A percentile compares a stretch with the other conserved stretches of the same genome.
phyloP scores from a whole-genome alignment of 2,888 invertebrate genomes.

The Argyresthia goedartella region DNA sequence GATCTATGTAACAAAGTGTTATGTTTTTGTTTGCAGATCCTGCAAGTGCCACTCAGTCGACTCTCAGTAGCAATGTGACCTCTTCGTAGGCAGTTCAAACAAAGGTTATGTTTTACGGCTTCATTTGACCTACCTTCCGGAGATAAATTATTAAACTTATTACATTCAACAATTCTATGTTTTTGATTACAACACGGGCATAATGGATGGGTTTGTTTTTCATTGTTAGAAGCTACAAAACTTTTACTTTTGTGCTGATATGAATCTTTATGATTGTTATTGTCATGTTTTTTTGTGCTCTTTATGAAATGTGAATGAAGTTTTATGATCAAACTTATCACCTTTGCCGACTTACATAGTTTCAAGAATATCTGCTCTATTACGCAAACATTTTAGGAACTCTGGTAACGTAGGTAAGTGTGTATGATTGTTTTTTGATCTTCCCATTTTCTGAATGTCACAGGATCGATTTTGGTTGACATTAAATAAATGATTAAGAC shows the following conservation, averaged over 20 bases:
- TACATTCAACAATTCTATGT: too few species aligned
- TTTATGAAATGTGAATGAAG: neutral
- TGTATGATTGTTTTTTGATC: neutral
- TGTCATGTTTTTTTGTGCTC: neutral
- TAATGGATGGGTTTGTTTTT: too few species aligned
- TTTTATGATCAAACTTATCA: neutral
- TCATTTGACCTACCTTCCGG: too few species aligned
- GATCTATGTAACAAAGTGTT: neutral
- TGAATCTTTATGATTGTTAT: too few species aligned
- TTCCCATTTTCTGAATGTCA: neutral
- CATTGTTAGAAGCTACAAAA: too few species aligned
- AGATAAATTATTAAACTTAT: too few species aligned
- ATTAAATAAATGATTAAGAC: too few species aligned
- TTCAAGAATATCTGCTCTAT: neutral
- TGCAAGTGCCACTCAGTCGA: neutral
- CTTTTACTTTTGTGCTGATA: too few species aligned
- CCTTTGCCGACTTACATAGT: neutral
- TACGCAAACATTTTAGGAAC: neutral
- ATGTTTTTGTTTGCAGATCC: neutral
- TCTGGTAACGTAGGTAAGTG: neutral
- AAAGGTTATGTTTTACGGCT: neutral
- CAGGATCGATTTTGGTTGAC: too few species aligned
- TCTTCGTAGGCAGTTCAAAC: neutral
- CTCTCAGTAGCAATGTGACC: neutral
- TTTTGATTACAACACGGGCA: too few species aligned